Evolutionary conservation across 2,888 invertebrate species (phyloP), one percentile per base, ranked within the genome.

Genomic region (Toxonevra muliebris): DNA sequence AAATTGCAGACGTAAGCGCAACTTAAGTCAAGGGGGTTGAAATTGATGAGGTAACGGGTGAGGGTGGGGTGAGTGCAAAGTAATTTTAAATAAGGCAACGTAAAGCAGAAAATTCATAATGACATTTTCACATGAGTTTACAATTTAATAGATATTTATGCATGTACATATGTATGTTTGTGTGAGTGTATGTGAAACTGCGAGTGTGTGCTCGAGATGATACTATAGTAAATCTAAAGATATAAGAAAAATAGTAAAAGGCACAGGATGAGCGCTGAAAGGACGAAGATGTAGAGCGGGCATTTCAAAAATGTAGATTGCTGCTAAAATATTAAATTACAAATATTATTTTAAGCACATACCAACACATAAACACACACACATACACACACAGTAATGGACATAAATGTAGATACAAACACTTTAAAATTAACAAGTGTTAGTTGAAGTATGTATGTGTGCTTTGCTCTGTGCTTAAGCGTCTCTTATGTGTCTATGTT

Each of bases 291-390:
- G 59, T 65, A 52, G 12, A n/a, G n/a, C 41, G 41, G 50, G 54
- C 77, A 76, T 79, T 80, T 79, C 74, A 78, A 77, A 79, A 78
- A 79, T 78, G 79, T 77, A 79, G 79, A 79, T 79, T 80, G 75
- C 79, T 78, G 78, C 80, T 79, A 76, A 79, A 79, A 78, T 79
- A 80, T 79, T 80, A 78, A 80, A 79, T 79, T 79, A 78, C 76
- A 63, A 48, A 62, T 53, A 58, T 45, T 62, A 58, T 41, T 19
- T 11, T 20, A 11, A n/a, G 30, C 13, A 59, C 58, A 79, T 41
- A 15, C 48, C 4, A 17, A 40, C 65, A 57, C 71, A 75, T 69
- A 72, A 11, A 72, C 71, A 42, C 11, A 42, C 13, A 19, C n/a
- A 43, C 8, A 17, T 2, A 30, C 15, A 41, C 40, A 12, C 17